Evolutionary conservation across 1,140 invertebrate genomes (phyloP), one percentile per base, ranked within the genome.

Genomic region (Diploscapter pachys): DNA sequence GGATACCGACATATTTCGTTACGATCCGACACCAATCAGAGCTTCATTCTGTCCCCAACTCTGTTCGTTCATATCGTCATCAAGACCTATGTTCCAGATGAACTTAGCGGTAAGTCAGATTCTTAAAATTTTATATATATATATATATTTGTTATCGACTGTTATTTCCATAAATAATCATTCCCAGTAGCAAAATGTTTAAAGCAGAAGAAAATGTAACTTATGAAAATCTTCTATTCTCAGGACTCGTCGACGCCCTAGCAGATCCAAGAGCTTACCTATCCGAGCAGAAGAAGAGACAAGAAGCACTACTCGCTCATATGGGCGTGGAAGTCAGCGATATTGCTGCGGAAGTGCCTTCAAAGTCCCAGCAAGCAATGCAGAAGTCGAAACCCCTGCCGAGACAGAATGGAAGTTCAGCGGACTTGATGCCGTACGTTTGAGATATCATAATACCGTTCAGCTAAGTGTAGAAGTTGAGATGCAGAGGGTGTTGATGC

Each of bases 81-180:
- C 61, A 99, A 99, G 89, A 99, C 99, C 80, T 99, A 99, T 88
- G 95, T 99, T 74, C 97, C 97, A 68, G 96, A 99, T 89, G 96
- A 96, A 72, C 93, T 98, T 86, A 94, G 95, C 90, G 75, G 73
- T 74, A 53, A 61, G 73, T 73, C 8, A 59, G 54, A 62, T 2
- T 67, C 6, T n/a, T n/a, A n/a, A n/a, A n/a, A n/a, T n/a, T n/a
- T n/a, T n/a, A n/a, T n/a, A n/a, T n/a, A n/a, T n/a, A n/a, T n/a
- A 67, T 31, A 31, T 31, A 31, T 31, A 31, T 31, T 31, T 13
- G 13, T 11, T 11, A 13, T 13, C 57, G 11, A 59, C 57, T 11
- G 11, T 59, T 59, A 11, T 13, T 13, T 11, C 11, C 13, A 11
- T 11, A 59, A 11, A 59, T 59, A 59, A 13, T 59, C 11, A 2